Base-by-base conservation (phyloP, 2,113 vertebrate species). In the Phodopus roborovskii region DNA sequence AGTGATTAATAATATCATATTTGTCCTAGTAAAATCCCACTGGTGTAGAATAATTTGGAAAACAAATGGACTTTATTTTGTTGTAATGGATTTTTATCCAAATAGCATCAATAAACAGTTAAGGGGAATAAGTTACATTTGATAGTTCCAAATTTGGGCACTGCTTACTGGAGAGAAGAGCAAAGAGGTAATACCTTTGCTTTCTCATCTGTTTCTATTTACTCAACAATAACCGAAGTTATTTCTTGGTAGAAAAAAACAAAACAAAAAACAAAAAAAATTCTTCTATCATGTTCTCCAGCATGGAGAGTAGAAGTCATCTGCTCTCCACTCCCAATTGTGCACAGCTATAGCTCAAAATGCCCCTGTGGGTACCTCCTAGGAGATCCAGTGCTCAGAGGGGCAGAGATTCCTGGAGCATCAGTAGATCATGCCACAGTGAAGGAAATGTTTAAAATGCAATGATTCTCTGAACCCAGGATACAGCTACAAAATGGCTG, bases 1-100 rank as follows among this genome's bases (percentile, higher is more conserved):
- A 50, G 62, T 74, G 77, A 94, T 94, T 91, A 96, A 85, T 82
- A 92, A 82, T 78, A 90, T 48, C 68, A 48, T 36, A 79, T 93
- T 96, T 36, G 7, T 83, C 94, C 92, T 74, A 81, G 68, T 53
- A 94, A 96, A 96, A 94, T 92, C 78, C 85, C 60, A 83, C 66
- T 39, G 71, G 79, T 86, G 30, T 88, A 84, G 89, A 96, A 97
- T 50, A 91, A 96, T 86, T 81, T 89, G 26, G 71, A 93, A 77
- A 50, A 74, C 78, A 87, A 84, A 17, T 85, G 5, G 83, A 95
- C 58, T 88, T 96, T 88, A 70, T 88, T 88, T 96, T 88, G 64
- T 88, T 88, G 85, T 90, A 77, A 91, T 83, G 26, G 90, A 92
- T 95, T 92, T n/a, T 89, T 36, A 88, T 89, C 91, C 92, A 94